Conservation (phyloP, 2,888 invertebrate species). For the Drepanosiphum platanoidis region DNA sequence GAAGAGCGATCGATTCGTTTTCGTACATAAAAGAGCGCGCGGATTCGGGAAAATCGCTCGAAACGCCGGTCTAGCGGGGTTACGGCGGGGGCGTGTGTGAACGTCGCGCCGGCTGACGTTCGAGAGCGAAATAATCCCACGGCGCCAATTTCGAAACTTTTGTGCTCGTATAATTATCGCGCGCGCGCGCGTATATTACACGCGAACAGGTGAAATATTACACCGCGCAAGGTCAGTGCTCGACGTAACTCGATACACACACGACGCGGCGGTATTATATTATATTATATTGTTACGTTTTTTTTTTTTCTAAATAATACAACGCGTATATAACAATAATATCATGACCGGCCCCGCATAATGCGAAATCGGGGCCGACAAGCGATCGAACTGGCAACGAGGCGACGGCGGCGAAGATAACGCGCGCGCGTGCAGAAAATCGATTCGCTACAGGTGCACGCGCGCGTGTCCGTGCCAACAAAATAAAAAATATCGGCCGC, state of each 20-base stretch:
- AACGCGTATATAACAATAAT: background rate
- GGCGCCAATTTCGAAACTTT: slow-evolving; percentile 22
- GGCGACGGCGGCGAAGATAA: background rate
- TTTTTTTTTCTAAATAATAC: background rate
- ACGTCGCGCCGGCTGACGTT: background rate
- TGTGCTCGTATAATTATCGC: background rate
- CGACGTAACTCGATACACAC: slow-evolving; percentile 5
- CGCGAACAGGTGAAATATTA: slow-evolving; percentile 34
- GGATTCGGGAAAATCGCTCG: too few species aligned
- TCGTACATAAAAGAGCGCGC: too few species aligned
- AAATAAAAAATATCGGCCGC: slow-evolving; percentile 8
- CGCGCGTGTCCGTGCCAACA: slow-evolving; percentile 6
- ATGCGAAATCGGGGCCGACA: too few species aligned
- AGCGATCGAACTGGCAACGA: slow-evolving; percentile 5
- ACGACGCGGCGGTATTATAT: background rate
- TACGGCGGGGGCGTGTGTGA: background rate
- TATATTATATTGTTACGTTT: background rate
- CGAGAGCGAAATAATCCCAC: too few species aligned
- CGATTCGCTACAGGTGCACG: slow-evolving; percentile 22
- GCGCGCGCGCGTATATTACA: too few species aligned
- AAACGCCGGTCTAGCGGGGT: background rate
- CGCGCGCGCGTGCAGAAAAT: slow-evolving; percentile 25
- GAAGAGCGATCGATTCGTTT: too few species aligned
- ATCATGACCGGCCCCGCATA: too few species aligned
- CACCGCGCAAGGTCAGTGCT: slow-evolving; percentile 23